Evolutionary conservation across 2,888 invertebrate genomes (phyloP), one percentile per base, ranked within the genome.

Genomic region (Lasioglossum lativentre): DNA sequence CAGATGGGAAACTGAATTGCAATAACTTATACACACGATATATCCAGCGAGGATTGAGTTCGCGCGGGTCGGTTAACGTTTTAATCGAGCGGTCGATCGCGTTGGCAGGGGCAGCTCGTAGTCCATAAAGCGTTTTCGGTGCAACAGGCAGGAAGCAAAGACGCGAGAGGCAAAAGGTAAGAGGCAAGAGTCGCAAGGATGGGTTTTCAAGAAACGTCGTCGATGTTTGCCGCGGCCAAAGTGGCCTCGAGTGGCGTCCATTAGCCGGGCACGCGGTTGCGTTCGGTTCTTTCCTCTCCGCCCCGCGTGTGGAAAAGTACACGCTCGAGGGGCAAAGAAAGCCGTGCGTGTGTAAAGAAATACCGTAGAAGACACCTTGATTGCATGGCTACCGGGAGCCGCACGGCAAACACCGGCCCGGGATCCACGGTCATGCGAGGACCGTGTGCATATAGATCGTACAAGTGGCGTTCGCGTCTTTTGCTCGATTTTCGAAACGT

Each of bases 181-280:
- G 74, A 75, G 78, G 75, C 75, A 82, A 86, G 77, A 86, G 89
- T 86, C 89, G 90, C 91, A 56, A 56, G 90, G 92, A 93, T 93
- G 93, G 93, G 92, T 94, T 94, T 94, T 93, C 93, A 94, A 85
- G 93, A 94, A 94, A 93, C 93, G 93, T 93, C 92, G 92, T 92
- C 92, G 93, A 92, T 94, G 94, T 94, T 94, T 94, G 94, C 94
- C 88, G 92, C 93, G 93, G 90, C 92, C 93, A 94, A 94, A 94
- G 94, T 94, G 94, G 94, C 94, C 94, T 94, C 94, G 92, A 94
- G 94, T 94, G 93, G 93, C 93, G 92, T 94, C 94, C 94, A 94
- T 94, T 94, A 94, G 94, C 92, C 91, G 92, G 90, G 88, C 92
- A 92, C 92, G 91, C 86, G 83, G 82, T 85, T 87, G 71, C 85